These are phyloP conservation scores for Eupithecia insigniata DNA, from an alignment of 2,888 invertebrate genomes.

Conservation along the genomic window DNA sequence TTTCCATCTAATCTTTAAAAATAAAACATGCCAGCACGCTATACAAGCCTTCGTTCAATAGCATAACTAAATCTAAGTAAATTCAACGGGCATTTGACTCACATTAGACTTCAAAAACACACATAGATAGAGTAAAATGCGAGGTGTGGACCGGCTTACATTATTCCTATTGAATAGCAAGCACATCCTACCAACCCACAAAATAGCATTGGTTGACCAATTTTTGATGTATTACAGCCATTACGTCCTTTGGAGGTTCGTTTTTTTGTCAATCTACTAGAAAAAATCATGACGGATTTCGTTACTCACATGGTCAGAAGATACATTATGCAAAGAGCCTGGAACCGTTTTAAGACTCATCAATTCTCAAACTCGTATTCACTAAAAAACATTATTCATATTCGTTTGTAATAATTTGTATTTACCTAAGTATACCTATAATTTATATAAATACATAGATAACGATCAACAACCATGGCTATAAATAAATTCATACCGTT, in stretches of 20 bases:
- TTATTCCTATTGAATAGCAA: background rate
- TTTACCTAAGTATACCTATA: background rate
- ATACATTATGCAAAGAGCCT: background rate
- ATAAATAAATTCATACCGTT: constrained; percentile 9
- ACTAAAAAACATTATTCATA: background rate
- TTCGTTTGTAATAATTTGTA: background rate
- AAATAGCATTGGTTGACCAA: background rate
- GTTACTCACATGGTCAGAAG: background rate
- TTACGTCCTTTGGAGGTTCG: background rate
- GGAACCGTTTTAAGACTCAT: background rate
- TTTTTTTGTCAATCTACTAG: background rate
- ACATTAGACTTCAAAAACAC: background rate
- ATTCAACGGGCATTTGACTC: background rate
- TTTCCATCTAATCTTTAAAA: background rate
- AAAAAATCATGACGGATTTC: background rate
- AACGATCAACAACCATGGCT: background rate
- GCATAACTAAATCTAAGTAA: background rate
- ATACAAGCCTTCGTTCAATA: background rate
- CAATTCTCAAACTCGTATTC: background rate
- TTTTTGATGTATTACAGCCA: background rate
- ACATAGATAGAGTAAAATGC: background rate
- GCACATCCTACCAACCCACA: background rate
- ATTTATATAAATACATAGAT: background rate
- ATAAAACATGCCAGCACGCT: constrained; percentile 1
- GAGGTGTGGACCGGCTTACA: background rate